A percentile compares a stretch with the other conserved stretches of the same genome.
phyloP scores from a whole-genome alignment of 2,797 vertebrate species.

The Eleutherodactylus coqui region DNA sequence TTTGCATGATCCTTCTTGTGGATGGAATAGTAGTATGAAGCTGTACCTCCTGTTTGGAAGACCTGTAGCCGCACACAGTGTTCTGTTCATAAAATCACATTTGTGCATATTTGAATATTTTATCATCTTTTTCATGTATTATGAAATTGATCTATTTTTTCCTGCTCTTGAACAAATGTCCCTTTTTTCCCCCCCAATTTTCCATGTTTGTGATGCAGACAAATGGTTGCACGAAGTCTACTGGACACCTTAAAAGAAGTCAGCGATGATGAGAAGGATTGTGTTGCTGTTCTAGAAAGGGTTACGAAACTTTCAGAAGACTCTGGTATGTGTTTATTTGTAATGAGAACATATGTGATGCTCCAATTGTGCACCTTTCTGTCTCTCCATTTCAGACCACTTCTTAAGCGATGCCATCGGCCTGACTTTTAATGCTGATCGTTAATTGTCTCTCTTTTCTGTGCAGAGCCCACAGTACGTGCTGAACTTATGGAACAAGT shows the following conservation, averaged over 20 bases:
- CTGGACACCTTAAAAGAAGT: conserved; percentile 89
- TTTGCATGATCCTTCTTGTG: not conserved
- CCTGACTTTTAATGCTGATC: not conserved
- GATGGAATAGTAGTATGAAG: not conserved
- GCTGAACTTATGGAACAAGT: conserved; percentile 91
- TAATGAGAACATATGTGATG: not conserved
- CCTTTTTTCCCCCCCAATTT: not conserved
- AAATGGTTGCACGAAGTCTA: conserved; percentile 92
- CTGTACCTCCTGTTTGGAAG: not conserved
- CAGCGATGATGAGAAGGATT: conserved; percentile 88
- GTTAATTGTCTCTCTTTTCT: conserved; percentile 22
- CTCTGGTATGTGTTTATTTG: conserved; percentile 75
- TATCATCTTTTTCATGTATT: not conserved
- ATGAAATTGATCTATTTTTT: not conserved
- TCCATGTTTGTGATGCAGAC: conserved; percentile 72
- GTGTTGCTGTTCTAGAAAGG: conserved; percentile 86
- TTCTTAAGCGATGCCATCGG: no score
- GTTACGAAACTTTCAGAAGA: conserved; percentile 88
- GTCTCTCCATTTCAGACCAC: not conserved
- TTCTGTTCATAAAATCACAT: not conserved
- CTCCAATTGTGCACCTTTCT: not conserved
- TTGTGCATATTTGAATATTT: not conserved
- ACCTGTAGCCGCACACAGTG: not conserved
- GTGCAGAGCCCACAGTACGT: conserved; percentile 85
- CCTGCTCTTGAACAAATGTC: not conserved